phyloP scores from a whole-genome alignment of 1,140 invertebrate species.

The Drosophila murphyi region DNA sequence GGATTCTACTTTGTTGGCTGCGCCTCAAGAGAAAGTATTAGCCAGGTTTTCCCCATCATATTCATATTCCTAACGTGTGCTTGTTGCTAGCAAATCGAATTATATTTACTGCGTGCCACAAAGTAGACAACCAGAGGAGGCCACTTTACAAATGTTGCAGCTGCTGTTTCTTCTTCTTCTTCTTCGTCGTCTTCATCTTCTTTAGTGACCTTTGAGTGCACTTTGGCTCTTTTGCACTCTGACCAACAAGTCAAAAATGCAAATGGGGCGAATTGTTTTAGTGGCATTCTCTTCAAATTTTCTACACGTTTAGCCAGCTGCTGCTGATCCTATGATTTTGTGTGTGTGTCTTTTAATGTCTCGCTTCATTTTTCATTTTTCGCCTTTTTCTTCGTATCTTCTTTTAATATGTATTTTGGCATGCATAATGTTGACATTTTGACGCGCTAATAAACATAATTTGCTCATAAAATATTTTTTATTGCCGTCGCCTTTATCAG shows the following conservation, averaged over 20 bases:
- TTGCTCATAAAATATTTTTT: conserved; percentile 77
- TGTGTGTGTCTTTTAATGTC: conserved; percentile 26
- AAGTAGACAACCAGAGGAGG: conserved; percentile 65
- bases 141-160: conserved; percentile 49
- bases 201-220: conserved; percentile 25
- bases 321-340: neutral
- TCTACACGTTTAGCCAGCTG: conserved; percentile 4
- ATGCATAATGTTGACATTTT: conserved; percentile 80
- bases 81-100: conserved; percentile 68
- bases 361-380: conserved; percentile 63
- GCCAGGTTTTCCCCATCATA: conserved; percentile 52
- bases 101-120: conserved; percentile 73
- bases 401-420: conserved; percentile 70
- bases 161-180: conserved; percentile 10
- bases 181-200: neutral
- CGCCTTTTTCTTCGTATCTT: conserved; percentile 39
- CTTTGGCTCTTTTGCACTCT: conserved; percentile 50
- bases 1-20: conserved; percentile 60
- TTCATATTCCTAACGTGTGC: conserved; percentile 70
- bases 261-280: neutral
- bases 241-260: conserved; percentile 47
- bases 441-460: conserved; percentile 83
- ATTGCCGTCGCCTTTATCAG: conserved; percentile 60
- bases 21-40: conserved; percentile 15
- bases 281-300: conserved; percentile 23